phyloP scores from a whole-genome alignment of 2,113 vertebrate genomes.

The Arvicanthis niloticus region DNA sequence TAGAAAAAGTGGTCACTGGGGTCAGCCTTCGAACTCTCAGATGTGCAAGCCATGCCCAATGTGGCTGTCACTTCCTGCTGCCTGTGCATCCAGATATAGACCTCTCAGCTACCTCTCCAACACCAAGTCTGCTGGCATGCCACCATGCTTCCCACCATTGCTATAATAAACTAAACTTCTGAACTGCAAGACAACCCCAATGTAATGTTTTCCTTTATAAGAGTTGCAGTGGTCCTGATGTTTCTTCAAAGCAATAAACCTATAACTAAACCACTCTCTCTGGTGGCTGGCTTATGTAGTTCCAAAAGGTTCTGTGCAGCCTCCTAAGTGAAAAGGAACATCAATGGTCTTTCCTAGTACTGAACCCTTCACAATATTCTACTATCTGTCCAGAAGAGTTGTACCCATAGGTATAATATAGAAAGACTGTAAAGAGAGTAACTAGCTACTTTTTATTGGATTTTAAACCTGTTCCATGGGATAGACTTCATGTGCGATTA shows the following conservation, averaged over 20 bases:
- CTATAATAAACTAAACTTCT: background rate
- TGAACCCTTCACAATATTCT: background rate
- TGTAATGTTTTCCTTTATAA: background rate
- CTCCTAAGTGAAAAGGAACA: background rate
- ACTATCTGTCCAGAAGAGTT: background rate
- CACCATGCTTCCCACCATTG: background rate
- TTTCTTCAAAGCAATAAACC: background rate
- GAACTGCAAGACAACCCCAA: background rate
- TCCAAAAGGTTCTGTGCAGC: background rate
- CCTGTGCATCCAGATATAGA: background rate
- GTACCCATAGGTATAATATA: background rate
- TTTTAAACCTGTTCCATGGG: background rate
- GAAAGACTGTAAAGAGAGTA: background rate
- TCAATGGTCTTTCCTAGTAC: background rate
- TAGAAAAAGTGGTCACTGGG: background rate
- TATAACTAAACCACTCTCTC: background rate
- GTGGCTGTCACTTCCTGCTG: background rate
- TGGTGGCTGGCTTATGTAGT: background rate
- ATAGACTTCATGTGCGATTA: background rate
- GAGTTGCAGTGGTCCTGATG: background rate
- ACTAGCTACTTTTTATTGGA: background rate
- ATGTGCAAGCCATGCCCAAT: background rate
- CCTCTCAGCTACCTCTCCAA: background rate
- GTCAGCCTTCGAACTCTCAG: background rate
- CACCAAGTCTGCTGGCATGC: background rate